phyloP scores from a whole-genome alignment of 2,888 invertebrate species.

The Cataglyphis albicans region DNA sequence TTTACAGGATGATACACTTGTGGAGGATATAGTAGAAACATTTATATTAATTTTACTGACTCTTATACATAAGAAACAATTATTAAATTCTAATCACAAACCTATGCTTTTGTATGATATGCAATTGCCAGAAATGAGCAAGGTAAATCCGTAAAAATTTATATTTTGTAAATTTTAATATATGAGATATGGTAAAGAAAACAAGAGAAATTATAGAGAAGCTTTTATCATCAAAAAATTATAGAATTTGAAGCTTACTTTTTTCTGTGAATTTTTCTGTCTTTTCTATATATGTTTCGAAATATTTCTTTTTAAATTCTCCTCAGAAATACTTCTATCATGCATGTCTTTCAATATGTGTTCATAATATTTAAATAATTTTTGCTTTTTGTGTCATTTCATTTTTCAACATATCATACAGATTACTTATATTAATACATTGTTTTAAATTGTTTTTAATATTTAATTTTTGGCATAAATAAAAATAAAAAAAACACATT shows the following conservation, averaged over 20 bases:
- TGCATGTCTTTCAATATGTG: too few species aligned
- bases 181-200: conserved; percentile 1
- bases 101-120: conserved; percentile 78
- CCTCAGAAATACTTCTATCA: not conserved
- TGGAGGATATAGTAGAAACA: conserved; percentile 87
- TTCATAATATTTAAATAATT: not conserved
- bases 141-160: conserved; percentile 70
- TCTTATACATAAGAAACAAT: conserved; percentile 84
- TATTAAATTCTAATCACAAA: conserved; percentile 73
- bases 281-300: not conserved
- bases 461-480: not conserved
- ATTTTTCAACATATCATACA: not conserved
- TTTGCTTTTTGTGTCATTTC: not conserved
- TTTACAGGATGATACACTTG: conserved; percentile 79
- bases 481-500: not conserved
- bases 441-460: not conserved
- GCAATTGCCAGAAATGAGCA: conserved; percentile 76
- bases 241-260: not conserved
- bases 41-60: conserved; percentile 86
- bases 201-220: conserved; percentile 15
- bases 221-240: conserved; percentile 4
- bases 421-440: not conserved
- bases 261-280: not conserved
- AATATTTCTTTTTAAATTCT: not conserved
- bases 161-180: not conserved